Percentiles rank a stretch among this genome's conserved stretches.
phyloP scores from a whole-genome alignment of 2,113 vertebrate species.

The Clupea harengus region DNA sequence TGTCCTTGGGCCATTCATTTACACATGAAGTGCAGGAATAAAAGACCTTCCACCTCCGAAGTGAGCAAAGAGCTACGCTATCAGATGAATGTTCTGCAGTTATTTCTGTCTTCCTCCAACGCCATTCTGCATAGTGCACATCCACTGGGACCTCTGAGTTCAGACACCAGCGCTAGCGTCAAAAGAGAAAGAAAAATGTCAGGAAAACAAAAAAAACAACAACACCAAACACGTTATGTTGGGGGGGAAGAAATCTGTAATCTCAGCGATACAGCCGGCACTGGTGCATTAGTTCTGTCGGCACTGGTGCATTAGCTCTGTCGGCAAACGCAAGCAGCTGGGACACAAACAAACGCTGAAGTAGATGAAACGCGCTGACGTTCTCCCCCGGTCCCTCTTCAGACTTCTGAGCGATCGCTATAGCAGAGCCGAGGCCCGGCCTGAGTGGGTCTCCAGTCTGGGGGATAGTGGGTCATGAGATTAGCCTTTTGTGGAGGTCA shows the following conservation, averaged over 20 bases:
- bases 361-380: not conserved
- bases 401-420: not conserved
- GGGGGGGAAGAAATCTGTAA: not conserved
- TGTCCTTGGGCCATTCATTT: not conserved
- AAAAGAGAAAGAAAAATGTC: constrained; percentile 1
- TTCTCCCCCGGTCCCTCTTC: not conserved
- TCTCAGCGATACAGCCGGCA: not conserved
- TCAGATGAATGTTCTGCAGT: not conserved
- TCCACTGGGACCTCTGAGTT: not conserved
- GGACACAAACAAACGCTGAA: not conserved
- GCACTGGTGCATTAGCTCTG: too few species aligned
- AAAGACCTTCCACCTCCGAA: not conserved
- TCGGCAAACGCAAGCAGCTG: not conserved
- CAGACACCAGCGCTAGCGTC: not conserved
- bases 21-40: not conserved
- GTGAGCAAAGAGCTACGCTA: not conserved
- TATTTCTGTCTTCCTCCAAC: not conserved
- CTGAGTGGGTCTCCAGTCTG: not conserved
- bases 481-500: not conserved
- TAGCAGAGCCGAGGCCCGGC: not conserved
- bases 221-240: not conserved
- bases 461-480: not conserved
- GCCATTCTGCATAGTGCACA: not conserved
- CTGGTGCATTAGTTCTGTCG: not conserved
- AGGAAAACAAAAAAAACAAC: not conserved